Conservation (phyloP, 2,113 vertebrate genomes). For the Sander lucioperca region DNA sequence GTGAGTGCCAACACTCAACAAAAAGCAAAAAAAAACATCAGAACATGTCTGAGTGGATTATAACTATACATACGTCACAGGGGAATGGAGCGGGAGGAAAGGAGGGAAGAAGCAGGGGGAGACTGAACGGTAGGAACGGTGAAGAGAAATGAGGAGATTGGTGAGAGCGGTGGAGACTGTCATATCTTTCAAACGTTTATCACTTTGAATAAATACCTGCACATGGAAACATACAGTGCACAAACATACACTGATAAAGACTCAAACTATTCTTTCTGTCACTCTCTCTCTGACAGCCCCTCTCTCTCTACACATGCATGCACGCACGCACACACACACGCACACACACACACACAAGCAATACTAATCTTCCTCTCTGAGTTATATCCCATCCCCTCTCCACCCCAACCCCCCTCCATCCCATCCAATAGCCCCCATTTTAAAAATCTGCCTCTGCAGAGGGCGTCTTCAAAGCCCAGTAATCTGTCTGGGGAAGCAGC, state of each 20-base stretch:
- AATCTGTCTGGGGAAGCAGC: constrained; percentile 73
- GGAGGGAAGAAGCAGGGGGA: neutral
- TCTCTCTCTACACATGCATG: too few species aligned
- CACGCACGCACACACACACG: neutral
- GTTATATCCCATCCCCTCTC: constrained; percentile 40
- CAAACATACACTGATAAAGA: constrained; percentile 48
- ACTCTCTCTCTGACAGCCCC: constrained; percentile 22
- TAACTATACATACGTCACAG: constrained; percentile 55
- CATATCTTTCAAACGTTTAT: constrained; percentile 52
- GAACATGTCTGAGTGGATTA: constrained; percentile 74
- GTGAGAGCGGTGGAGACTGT: constrained; percentile 27
- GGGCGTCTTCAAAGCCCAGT: constrained; percentile 71
- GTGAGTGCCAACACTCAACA: constrained; percentile 61
- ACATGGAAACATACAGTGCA: constrained; percentile 47
- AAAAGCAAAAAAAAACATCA: constrained; percentile 52
- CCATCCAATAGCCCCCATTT: constrained; percentile 65
- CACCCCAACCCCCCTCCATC: constrained; percentile 27
- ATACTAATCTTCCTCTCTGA: constrained; percentile 63
- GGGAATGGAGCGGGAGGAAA: constrained; percentile 35
- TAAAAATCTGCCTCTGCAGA: constrained; percentile 63
- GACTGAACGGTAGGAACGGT: neutral
- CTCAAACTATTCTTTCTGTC: constrained; percentile 46
- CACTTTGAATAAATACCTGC: constrained; percentile 55
- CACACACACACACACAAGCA: constrained; percentile 12
- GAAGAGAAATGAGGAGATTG: constrained; percentile 10